phyloP scores from a whole-genome alignment of 2,888 invertebrate genomes.

The Malthinus flaveolus region DNA sequence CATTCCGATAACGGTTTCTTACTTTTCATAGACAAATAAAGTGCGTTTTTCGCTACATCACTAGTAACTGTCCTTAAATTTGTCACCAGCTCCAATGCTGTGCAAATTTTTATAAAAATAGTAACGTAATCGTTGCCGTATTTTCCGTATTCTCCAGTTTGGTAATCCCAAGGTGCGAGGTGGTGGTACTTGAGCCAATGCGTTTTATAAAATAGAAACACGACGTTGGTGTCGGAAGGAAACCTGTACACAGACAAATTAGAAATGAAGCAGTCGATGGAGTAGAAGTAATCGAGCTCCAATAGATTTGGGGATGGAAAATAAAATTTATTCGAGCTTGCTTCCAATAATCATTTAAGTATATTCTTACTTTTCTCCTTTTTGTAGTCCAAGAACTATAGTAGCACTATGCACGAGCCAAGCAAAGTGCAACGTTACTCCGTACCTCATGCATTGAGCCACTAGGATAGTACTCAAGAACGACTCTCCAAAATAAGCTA shows the following conservation, averaged over 20 bases:
- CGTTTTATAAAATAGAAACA: conserved; percentile 74
- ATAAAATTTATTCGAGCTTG: background rate
- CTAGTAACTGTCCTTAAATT: conserved; percentile 68
- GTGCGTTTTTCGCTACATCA: conserved; percentile 64
- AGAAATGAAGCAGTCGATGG: too few relatives aligned
- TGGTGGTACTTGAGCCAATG: conserved; percentile 86
- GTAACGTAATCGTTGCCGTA: conserved; percentile 72
- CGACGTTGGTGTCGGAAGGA: conserved; percentile 71
- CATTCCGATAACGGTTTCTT: conserved; percentile 62
- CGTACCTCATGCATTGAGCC: conserved; percentile 70
- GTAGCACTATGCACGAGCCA: conserved; percentile 76
- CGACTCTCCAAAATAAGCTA: conserved; percentile 78
- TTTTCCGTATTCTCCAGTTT: conserved; percentile 78
- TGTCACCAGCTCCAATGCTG: conserved; percentile 67
- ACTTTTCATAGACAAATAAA: conserved; percentile 62
- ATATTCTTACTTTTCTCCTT: conserved; percentile 70
- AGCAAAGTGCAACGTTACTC: conserved; percentile 65
- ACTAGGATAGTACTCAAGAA: conserved; percentile 65
- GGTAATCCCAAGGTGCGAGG: conserved; percentile 76
- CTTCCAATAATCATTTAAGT: background rate
- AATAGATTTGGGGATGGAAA: background rate
- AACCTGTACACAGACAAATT: conserved; percentile 56
- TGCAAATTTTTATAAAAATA: conserved; percentile 70
- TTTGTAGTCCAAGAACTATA: conserved; percentile 72
- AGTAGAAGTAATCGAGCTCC: too few relatives aligned